phyloP scores from a whole-genome alignment of 2,113 vertebrate species.

The Nothocercus nigrocapillus region DNA sequence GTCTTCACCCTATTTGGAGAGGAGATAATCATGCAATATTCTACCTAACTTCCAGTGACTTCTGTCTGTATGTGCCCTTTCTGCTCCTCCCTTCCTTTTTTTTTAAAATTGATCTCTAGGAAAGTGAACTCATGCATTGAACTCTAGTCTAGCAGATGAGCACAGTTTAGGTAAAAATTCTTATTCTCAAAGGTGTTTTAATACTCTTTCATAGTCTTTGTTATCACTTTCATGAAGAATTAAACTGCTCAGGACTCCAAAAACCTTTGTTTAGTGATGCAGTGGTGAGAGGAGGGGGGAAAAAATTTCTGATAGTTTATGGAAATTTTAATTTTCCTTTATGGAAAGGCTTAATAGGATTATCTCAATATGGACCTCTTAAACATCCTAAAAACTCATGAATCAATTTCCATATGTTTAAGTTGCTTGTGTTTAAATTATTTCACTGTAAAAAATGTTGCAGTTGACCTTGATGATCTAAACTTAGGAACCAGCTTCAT shows the following conservation, averaged over 20 bases:
- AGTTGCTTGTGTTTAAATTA: neutral
- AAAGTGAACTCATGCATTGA: neutral
- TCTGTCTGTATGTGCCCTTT: neutral
- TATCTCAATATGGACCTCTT: neutral
- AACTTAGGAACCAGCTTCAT: neutral
- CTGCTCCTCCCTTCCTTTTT: no score
- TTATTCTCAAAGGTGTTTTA: neutral
- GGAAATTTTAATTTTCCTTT: neutral
- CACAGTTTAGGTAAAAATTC: neutral
- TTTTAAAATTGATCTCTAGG: neutral
- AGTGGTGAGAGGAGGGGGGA: fast-evolving
- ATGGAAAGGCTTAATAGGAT: neutral
- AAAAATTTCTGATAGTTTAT: neutral
- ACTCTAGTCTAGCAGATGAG: neutral
- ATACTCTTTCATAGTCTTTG: neutral
- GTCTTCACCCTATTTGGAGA: no score
- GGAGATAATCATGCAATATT: no score
- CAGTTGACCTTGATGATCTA: neutral
- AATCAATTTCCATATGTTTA: neutral
- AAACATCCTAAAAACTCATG: neutral
- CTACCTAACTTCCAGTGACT: no score
- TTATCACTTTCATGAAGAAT: neutral
- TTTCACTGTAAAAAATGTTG: neutral
- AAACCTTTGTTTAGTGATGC: neutral
- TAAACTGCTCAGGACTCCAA: neutral